A percentile compares a stretch with the other conserved stretches of the same genome.
phyloP scores from a whole-genome alignment of 2,113 vertebrate species.

The Sphaerodactylus townsendi region DNA sequence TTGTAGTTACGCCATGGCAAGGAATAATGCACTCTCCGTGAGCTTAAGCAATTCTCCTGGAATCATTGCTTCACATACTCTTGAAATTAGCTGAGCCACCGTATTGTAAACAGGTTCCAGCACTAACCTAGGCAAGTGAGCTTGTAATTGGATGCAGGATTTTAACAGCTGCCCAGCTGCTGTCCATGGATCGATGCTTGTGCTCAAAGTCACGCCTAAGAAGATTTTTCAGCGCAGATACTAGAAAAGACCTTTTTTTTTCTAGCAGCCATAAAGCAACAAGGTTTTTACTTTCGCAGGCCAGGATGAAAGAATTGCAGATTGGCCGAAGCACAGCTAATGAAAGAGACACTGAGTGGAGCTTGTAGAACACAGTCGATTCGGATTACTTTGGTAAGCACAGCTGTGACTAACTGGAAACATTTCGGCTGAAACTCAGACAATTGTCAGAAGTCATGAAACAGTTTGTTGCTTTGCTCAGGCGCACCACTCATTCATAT shows the following conservation, averaged over 20 bases:
- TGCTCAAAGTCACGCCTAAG: neutral
- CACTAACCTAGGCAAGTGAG: neutral
- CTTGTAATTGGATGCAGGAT: neutral
- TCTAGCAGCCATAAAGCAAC: neutral
- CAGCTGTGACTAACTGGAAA: neutral
- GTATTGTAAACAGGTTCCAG: neutral
- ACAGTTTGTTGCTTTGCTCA: too few species aligned
- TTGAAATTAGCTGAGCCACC: neutral
- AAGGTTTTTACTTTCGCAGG: neutral
- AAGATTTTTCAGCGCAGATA: neutral
- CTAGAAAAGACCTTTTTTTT: neutral
- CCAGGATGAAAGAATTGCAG: neutral
- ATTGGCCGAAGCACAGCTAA: neutral
- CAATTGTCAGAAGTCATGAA: neutral
- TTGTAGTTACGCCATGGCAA: neutral
- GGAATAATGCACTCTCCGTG: neutral
- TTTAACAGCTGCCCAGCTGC: neutral
- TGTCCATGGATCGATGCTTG: neutral
- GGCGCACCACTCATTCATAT: too few species aligned
- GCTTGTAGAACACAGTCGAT: neutral
- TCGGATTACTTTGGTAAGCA: neutral
- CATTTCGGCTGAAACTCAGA: rapidly evolving
- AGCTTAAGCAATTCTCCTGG: neutral
- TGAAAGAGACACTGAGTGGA: neutral
- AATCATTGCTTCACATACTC: neutral